These are phyloP conservation scores for Eupsilia transversa DNA, from an alignment of 2,888 invertebrate genomes.

Conservation along the genomic window DNA sequence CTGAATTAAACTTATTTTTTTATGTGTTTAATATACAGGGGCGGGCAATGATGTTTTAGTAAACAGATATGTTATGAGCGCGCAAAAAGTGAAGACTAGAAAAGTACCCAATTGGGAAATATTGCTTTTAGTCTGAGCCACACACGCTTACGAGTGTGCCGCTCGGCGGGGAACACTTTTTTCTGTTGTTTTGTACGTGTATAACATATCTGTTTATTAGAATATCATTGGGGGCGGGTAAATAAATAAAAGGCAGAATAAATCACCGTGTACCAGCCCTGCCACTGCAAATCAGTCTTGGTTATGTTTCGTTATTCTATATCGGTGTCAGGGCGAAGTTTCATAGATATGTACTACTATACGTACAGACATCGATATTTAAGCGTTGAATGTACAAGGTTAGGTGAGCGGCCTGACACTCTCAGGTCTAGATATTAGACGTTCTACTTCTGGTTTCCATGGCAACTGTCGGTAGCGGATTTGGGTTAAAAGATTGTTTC, in stretches of 20 bases:
- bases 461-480: slow-evolving; percentile 34
- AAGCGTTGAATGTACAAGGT: slow-evolving; percentile 68
- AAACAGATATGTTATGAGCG: too few species aligned
- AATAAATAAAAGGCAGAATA: slow-evolving; percentile 7
- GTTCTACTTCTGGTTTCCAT: slow-evolving; percentile 51
- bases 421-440: slow-evolving; percentile 48
- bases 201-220: too few species aligned
- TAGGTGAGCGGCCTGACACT: slow-evolving; percentile 62
- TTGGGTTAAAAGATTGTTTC: slow-evolving; percentile 10
- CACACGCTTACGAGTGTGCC: too few species aligned
- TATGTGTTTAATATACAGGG: too few species aligned
- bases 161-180: too few species aligned
- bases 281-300: slow-evolving; percentile 57
- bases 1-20: too few species aligned
- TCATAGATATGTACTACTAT: slow-evolving; percentile 54
- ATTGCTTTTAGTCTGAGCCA: too few species aligned
- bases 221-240: too few species aligned
- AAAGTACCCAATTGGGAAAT: too few species aligned
- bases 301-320: slow-evolving; percentile 78
- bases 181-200: too few species aligned
- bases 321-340: slow-evolving; percentile 82
- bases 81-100: too few species aligned
- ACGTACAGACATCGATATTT: slow-evolving; percentile 57
- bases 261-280: slow-evolving; percentile 52
- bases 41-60: too few species aligned